Evolutionary conservation across 2,113 vertebrate genomes (phyloP).

Genomic region (Collichthys lucidus): DNA sequence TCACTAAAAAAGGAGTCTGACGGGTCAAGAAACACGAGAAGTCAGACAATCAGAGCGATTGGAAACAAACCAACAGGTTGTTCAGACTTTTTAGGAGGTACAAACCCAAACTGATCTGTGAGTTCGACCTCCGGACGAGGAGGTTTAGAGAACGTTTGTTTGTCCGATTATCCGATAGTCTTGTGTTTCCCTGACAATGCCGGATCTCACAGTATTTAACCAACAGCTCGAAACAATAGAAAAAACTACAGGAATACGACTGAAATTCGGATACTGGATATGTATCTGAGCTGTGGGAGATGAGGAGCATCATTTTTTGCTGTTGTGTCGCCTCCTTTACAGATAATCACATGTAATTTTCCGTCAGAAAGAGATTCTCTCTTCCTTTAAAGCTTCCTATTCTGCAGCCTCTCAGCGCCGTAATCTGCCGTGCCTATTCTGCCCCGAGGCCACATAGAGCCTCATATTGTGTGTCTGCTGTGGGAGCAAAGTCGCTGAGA

Average conservation of each 20-base stretch:
- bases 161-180: neutral
- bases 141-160: neutral
- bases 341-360: conserved; percentile 70
- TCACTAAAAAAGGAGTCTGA: no score
- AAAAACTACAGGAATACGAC: neutral
- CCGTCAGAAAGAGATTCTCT: conserved; percentile 60
- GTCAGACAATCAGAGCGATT: no score
- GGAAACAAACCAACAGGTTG: no score
- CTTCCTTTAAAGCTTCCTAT: conserved; percentile 62
- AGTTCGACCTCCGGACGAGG: neutral
- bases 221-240: neutral
- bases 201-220: neutral
- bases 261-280: neutral
- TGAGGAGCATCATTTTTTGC: conserved; percentile 23
- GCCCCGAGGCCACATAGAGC: conserved; percentile 63
- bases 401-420: conserved; percentile 75
- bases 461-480: conserved; percentile 75
- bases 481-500: conserved; percentile 77
- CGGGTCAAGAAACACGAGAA: no score
- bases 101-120: neutral
- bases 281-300: conserved; percentile 36
- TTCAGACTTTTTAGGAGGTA: no score
- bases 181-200: neutral
- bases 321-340: conserved; percentile 48
- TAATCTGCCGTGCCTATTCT: conserved; percentile 68